Base-by-base conservation (phyloP, 1,140 invertebrate genomes). In the Caenorhabditis inopinata region DNA sequence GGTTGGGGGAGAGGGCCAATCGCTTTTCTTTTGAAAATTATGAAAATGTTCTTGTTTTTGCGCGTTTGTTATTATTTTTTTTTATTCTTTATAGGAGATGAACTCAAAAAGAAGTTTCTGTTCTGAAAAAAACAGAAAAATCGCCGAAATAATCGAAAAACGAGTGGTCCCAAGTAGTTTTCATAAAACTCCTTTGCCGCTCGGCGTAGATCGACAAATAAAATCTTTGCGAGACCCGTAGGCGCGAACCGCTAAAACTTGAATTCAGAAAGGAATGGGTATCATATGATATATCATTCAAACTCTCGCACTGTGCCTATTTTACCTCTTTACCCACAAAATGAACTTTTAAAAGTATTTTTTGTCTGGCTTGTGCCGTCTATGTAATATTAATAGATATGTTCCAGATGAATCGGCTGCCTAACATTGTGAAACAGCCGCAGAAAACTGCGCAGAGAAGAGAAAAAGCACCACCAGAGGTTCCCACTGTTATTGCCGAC, bases 401-500 rank as follows among this genome's bases (percentile, higher is more conserved):
- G 4, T 53, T 53, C 3, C 12, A 58, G 51, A 58, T 58, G 51
- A 58, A 58, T 32, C 18, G 51, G 27, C 4, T 58, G 51, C 51
- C 51, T 14, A 58, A 58, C 27, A 58, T 58, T 58, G 51, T 29
- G n/a, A 58, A 58, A 16, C 51, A 29, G 35, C 51, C 51, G 12
- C 9, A 9, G 35, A 58, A 58, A 16, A 5, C 27, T 32, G 14
- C 42, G 4, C 42, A 78, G 16, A 29, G 42, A 21, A 78, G 45
- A 29, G 42, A 78, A 12, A 46, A 78, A 21, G 51, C 51, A 9
- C 51, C 51, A 23, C 51, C 51, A 46, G 79, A 85, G 27, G 84
- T 84, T 9, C 83, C 83, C 12, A 25, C 45, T 12, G 5, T 80
- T n/a, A 84, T 84, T 11, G 45, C 25, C 27, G 76, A 85, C 32